These are phyloP conservation scores for Anoplopoma fimbria DNA, from an alignment of 2,113 vertebrate genomes.

Conservation along the genomic window DNA sequence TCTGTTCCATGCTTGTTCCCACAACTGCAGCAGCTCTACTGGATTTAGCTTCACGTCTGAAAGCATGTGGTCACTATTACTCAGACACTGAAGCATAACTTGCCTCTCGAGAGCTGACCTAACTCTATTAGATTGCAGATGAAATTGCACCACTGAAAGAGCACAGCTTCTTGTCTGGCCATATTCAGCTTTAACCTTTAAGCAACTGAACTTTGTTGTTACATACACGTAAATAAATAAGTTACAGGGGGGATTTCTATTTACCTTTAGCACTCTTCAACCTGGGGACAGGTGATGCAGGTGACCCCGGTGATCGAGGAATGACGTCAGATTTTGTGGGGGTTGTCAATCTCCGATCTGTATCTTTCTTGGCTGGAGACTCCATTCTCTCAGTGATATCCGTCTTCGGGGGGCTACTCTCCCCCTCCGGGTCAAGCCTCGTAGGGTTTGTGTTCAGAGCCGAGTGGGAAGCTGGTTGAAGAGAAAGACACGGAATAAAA, in stretches of 20 bases:
- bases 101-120: slow-evolving; percentile 41
- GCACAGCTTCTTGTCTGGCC: neutral
- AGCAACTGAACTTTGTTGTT: neutral
- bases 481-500: slow-evolving; percentile 43
- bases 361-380: slow-evolving; percentile 65
- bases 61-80: slow-evolving; percentile 60
- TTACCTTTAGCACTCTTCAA: slow-evolving; percentile 68
- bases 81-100: slow-evolving; percentile 28
- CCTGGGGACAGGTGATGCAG: slow-evolving; percentile 61
- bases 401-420: slow-evolving; percentile 64
- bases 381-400: slow-evolving; percentile 58
- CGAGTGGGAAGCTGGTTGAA: slow-evolving; percentile 59
- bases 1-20: slow-evolving; percentile 8
- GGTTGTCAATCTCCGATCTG: slow-evolving; percentile 39
- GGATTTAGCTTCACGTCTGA: slow-evolving; percentile 54
- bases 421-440: slow-evolving; percentile 71
- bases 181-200: slow-evolving; percentile 17
- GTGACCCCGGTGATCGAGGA: slow-evolving; percentile 64
- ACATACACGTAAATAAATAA: neutral
- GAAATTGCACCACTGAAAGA: slow-evolving; percentile 43
- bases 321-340: slow-evolving; percentile 67
- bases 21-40: slow-evolving; percentile 36
- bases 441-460: slow-evolving; percentile 54
- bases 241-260: neutral
- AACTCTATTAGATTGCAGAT: slow-evolving; percentile 31